These are phyloP conservation scores for Cerceris rybyensis DNA, from an alignment of 2,888 invertebrate species.

Conservation along the genomic window DNA sequence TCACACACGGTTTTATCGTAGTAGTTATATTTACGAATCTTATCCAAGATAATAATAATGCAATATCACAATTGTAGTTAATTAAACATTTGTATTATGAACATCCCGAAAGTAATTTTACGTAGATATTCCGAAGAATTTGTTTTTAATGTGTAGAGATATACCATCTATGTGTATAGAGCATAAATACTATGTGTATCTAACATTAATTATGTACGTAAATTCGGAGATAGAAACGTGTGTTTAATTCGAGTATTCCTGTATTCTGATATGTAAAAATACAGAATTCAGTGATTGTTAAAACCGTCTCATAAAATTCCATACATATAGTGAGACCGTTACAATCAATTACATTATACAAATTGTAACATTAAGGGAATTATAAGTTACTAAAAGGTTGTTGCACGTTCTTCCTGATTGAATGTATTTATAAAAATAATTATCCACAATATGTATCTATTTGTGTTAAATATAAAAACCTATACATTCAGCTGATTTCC, in stretches of 20 bases:
- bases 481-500: constrained; percentile 8
- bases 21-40: too few relatives aligned
- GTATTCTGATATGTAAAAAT: constrained; percentile 23
- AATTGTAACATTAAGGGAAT: constrained; percentile 64
- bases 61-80: too few relatives aligned
- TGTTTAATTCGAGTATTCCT: constrained; percentile 29
- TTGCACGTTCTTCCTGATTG: constrained; percentile 25
- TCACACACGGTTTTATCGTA: too few relatives aligned
- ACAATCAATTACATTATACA: constrained; percentile 40
- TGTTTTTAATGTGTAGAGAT: constrained; percentile 35
- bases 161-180: constrained; percentile 28
- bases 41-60: too few relatives aligned
- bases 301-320: background rate
- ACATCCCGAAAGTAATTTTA: background rate
- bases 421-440: constrained; percentile 19
- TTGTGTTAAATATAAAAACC: constrained; percentile 12
- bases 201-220: constrained; percentile 50
- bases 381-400: constrained; percentile 41
- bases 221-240: constrained; percentile 34
- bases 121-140: constrained; percentile 23
- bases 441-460: constrained; percentile 12
- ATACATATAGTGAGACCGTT: constrained; percentile 80
- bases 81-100: too few relatives aligned
- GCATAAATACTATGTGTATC: constrained; percentile 26
- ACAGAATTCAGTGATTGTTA: constrained; percentile 9